These are phyloP conservation scores for Suricata suricatta DNA, from an alignment of 2,113 vertebrate species.

Conservation along the genomic window DNA sequence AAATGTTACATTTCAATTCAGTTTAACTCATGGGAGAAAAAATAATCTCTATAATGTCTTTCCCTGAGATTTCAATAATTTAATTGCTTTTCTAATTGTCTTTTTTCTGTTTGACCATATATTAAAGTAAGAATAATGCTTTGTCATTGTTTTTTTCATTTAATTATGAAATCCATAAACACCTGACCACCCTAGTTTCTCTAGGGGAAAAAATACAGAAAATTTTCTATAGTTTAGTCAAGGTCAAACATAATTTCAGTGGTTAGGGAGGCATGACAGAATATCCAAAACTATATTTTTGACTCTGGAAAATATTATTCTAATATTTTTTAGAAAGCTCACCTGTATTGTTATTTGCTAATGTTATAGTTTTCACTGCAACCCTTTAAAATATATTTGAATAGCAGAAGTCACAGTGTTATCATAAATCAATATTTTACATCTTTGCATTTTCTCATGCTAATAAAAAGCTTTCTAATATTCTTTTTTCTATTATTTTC, in stretches of 20 bases:
- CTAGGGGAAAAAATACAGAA: neutral
- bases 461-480: neutral
- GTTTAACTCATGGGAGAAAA: constrained; percentile 16
- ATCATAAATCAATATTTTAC: neutral
- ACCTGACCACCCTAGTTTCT: neutral
- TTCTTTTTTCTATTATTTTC: neutral
- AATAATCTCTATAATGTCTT: neutral
- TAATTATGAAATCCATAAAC: constrained; percentile 46
- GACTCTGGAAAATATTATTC: neutral
- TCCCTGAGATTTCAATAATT: constrained; percentile 23
- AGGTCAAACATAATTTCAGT: constrained; percentile 36
- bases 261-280: neutral
- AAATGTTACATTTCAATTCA: constrained; percentile 8
- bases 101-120: neutral
- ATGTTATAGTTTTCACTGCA: neutral
- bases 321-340: neutral
- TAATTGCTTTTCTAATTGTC: neutral
- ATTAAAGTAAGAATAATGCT: constrained; percentile 30
- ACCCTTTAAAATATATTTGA: neutral
- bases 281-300: neutral
- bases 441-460: neutral
- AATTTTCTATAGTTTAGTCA: constrained; percentile 26
- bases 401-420: neutral
- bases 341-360: neutral
- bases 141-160: constrained; percentile 41